Evolutionary conservation across 2,888 invertebrate species (phyloP), one percentile per base, ranked within the genome.

Genomic region (Netelia virgata): DNA sequence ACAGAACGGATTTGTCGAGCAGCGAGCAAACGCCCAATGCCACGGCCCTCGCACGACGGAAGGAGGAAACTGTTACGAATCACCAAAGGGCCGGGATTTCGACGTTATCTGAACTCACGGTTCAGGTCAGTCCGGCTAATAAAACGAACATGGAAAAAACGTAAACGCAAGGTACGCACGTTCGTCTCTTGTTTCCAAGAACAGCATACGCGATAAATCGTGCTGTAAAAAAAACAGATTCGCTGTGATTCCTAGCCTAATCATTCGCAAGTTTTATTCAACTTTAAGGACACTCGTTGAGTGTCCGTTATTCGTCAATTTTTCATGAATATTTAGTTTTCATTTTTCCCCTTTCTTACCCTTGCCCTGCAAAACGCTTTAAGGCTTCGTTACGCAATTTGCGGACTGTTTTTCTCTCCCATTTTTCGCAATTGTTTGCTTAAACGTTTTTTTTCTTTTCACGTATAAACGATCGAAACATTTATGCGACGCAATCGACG

Each of bases 181-280:
- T 47, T 18, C 41, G 20, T 47, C n/a, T 75, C n/a, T 20, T 53
- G 69, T 18, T 43, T 23, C 50, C 43, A 66, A 59, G 18, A 70
- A 18, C 20, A 59, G 53, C 63, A 55, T 10, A 64, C 50, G 28
- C 14, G 43, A 57, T 2, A 50, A 63, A 59, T n/a, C n/a, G 59
- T 14, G 77, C 84, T 76, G 81, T 53, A 55, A 36, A 23, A 23
- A 23, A 36, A 61, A 57, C 81, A 70, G 61, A 84, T 77, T 81
- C 77, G 73, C 81, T 81, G 81, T 84, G 81, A 81, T 84, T 84
- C 69, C 50, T 84, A 84, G 84, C 73, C 64, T 84, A 81, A 77
- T 81, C 81, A 74, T 84, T 84, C 69, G 68, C 81, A 64, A 77
- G 16, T 9, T 77, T 72, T 55, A 43, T 69, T 28, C 72, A 73